Evolutionary conservation across 2,888 invertebrate species (phyloP).

Genomic region (Pimpla rufipes): DNA sequence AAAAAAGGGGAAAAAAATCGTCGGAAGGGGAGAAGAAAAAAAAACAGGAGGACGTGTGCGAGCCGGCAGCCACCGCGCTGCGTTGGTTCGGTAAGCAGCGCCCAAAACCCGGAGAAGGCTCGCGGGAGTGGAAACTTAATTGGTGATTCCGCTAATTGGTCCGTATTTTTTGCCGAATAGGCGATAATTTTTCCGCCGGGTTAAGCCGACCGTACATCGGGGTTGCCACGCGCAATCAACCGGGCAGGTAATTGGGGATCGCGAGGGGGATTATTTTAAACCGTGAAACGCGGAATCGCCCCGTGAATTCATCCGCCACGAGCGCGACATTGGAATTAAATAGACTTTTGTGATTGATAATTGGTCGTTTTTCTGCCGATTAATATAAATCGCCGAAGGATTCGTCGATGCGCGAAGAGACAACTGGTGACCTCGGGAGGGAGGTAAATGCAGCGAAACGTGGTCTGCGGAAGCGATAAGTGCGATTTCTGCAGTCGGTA

Average conservation of each 20-base stretch:
- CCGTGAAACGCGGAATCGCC: background rate
- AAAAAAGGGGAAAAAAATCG: background rate
- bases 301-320: background rate
- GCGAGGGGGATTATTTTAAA: background rate
- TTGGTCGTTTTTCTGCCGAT: background rate
- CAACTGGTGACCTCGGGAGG: slow-evolving; percentile 18
- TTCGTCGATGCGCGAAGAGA: background rate
- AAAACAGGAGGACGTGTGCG: slow-evolving; percentile 5
- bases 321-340: background rate
- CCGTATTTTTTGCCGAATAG: slow-evolving; percentile 38
- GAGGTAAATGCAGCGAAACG: background rate
- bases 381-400: background rate
- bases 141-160: slow-evolving; percentile 59
- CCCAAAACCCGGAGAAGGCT: slow-evolving; percentile 3
- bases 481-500: background rate
- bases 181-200: slow-evolving; percentile 36
- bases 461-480: background rate
- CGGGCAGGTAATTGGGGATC: background rate
- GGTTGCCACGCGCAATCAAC: background rate
- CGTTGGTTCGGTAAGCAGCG: slow-evolving; percentile 29
- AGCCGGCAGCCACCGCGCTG: background rate
- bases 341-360: background rate
- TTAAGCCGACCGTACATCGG: background rate
- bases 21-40: background rate
- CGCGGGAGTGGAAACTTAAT: slow-evolving; percentile 34